Percentiles rank a stretch among this genome's conserved stretches.
Evolutionary conservation across 1,140 invertebrate species (phyloP).

Genomic region (Drosophila bocki): DNA sequence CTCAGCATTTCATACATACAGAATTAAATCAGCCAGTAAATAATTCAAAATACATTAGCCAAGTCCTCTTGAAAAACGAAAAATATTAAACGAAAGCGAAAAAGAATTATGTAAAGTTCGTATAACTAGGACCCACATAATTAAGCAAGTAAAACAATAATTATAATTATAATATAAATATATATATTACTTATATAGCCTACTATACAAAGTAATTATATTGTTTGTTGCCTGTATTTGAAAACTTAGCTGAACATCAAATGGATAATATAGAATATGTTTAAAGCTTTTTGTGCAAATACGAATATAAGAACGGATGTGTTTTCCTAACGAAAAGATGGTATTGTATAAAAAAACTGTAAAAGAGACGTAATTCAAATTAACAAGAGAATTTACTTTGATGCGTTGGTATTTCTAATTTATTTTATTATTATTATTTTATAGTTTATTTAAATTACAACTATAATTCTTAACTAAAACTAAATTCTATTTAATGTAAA

Average conservation of each 20-base stretch:
- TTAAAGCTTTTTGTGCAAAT: slow-evolving; percentile 45
- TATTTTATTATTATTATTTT: no score
- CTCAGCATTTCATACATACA: slow-evolving; percentile 9
- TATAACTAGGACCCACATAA: slow-evolving; percentile 9
- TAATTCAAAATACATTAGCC: slow-evolving; percentile 19
- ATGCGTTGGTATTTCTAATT: not conserved
- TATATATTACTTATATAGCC: slow-evolving; percentile 11
- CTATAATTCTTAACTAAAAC: no score
- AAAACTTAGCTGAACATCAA: slow-evolving; percentile 62
- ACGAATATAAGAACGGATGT: slow-evolving; percentile 31
- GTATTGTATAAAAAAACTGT: slow-evolving; percentile 41
- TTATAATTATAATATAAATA: slow-evolving; percentile 18
- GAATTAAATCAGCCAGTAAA: slow-evolving; percentile 29
- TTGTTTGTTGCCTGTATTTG: slow-evolving; percentile 74
- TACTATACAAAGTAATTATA: slow-evolving; percentile 50
- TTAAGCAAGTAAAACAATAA: slow-evolving; percentile 24
- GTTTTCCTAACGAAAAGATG: slow-evolving; percentile 47
- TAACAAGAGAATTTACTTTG: slow-evolving; percentile 28
- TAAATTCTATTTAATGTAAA: no score
- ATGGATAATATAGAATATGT: slow-evolving; percentile 28
- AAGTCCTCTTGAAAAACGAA: slow-evolving; percentile 11
- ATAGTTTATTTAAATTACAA: no score
- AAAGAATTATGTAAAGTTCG: slow-evolving; percentile 5
- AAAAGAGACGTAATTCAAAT: slow-evolving; percentile 14
- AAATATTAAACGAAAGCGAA: slow-evolving; percentile 20